These are phyloP conservation scores for Plebejus melissa DNA, from an alignment of 2,888 invertebrate species.

Conservation along the genomic window DNA sequence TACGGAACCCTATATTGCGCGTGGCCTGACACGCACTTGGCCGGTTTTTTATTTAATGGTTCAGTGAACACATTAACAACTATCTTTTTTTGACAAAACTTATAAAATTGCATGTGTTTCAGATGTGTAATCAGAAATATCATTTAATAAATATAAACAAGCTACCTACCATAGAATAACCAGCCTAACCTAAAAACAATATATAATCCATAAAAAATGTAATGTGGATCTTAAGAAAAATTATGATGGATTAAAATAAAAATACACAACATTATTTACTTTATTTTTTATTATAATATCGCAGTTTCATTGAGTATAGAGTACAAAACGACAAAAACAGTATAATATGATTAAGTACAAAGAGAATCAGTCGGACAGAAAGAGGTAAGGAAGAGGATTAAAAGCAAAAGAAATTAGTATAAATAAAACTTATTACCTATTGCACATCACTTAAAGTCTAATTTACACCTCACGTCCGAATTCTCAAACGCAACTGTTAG, in stretches of 20 bases:
- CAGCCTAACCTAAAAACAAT: no score
- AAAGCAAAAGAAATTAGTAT: conserved; percentile 19
- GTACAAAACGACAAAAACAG: conserved; percentile 51
- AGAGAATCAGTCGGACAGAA: conserved; percentile 59
- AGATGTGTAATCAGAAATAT: no score
- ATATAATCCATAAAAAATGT: no score
- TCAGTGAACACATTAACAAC: no score
- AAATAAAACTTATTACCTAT: conserved; percentile 18
- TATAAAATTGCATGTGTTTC: no score
- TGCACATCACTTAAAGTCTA: conserved; percentile 15
- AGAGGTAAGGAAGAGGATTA: conserved; percentile 16
- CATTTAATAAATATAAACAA: no score
- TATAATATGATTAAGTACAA: conserved; percentile 62
- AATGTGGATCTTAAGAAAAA: no score
- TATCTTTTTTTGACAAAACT: no score
- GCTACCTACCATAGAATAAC: no score
- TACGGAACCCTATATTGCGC: no score
- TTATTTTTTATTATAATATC: conserved; percentile 40
- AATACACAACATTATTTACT: conserved; percentile 37
- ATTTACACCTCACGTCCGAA: background rate
- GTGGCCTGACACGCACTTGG: no score
- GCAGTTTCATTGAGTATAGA: conserved; percentile 44
- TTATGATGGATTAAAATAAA: background rate
- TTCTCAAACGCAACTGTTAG: background rate
- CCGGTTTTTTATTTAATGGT: no score